Base-by-base conservation (phyloP, 2,888 invertebrate species). In the Limnephilus rhombicus region DNA sequence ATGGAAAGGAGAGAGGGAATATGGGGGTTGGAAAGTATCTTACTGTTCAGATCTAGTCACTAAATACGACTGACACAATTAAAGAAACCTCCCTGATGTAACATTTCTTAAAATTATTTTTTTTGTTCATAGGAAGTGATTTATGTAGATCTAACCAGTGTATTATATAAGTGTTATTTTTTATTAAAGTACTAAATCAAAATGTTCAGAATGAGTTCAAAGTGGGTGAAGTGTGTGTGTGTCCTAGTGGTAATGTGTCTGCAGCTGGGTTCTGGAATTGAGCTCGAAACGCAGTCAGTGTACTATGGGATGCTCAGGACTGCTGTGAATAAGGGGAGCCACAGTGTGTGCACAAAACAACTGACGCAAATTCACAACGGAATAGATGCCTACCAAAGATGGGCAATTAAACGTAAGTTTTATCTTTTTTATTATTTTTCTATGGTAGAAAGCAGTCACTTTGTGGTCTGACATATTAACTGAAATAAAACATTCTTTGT, bases 391-490 rank as follows among this genome's bases (percentile, higher is more conserved):
- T 92, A 93, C 31, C 93, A 94, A 83, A 93, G 94, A 91, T 95
- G 95, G 95, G 94, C 94, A n/a, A 90, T 95, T 13, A 95, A 95
- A 94, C 94, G 95, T 95, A 94, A 93, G 93, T 90, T 37, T 11
- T n/a, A n/a, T n/a, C n/a, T 45, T 7, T 11, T 7, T 31, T 31
- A 1, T n/a, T n/a, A n/a, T n/a, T 31, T 31, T 31, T 31, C 2
- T 31, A 31, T 31, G 31, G 31, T 31, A 31, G 31, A 31, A 31
- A 31, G 31, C 31, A 31, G 31, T 31, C 31, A 31, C 31, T 31
- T 31, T 31, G 31, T 31, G 31, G 31, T 31, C 2, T 31, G 31
- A 31, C 31, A 2, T 31, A 31, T 31, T 31, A 31, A 31, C 31
- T 31, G 31, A 31, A 31, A 31, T 31, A 31, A 31, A 31, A 31